Conservation (phyloP, 2,888 invertebrate species). For the Xestia rhomboidea region DNA sequence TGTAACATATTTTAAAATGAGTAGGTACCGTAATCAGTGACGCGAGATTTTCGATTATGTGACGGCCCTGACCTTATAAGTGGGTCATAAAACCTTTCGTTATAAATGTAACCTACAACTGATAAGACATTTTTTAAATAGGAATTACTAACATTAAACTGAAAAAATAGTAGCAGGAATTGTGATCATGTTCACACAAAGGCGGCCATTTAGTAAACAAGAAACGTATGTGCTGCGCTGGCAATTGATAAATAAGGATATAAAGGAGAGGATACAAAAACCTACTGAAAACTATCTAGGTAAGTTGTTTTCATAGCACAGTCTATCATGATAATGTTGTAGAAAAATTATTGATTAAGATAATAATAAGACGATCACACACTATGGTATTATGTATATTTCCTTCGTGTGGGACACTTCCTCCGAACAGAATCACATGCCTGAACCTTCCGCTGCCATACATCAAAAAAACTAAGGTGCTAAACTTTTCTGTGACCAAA, state of each 20-base stretch:
- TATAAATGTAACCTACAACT: neutral
- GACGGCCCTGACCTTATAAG: constrained; percentile 83
- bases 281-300: neutral
- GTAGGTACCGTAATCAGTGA: constrained; percentile 71
- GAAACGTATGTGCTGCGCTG: neutral
- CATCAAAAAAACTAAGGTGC: too few species aligned
- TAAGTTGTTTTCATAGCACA: neutral
- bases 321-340: neutral
- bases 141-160: neutral
- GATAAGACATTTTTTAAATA: neutral
- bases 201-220: neutral
- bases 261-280: neutral
- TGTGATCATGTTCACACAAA: neutral
- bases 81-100: constrained; percentile 70
- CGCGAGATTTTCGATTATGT: constrained; percentile 77
- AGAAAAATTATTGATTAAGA: neutral
- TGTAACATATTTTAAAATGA: constrained; percentile 53
- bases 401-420: neutral
- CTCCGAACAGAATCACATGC: constrained; percentile 68
- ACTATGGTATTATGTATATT: too few species aligned
- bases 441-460: constrained; percentile 91
- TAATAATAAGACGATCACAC: constrained; percentile 7
- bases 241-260: neutral
- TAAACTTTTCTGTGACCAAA: too few species aligned
- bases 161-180: neutral